Conservation (phyloP, 2,797 vertebrate genomes). For the Peromyscus melanophrys region DNA sequence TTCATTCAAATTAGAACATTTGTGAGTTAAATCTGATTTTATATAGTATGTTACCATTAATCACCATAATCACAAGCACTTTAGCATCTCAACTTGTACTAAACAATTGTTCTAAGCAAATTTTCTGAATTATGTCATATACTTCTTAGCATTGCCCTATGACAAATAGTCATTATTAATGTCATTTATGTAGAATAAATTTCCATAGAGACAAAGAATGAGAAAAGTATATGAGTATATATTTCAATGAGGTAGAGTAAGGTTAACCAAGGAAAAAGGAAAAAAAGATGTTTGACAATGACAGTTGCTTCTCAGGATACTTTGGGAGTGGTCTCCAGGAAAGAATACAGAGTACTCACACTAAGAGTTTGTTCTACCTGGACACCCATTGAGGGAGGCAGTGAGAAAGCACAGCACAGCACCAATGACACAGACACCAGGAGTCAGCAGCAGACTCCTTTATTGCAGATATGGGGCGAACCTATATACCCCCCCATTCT, state of each 20-base stretch:
- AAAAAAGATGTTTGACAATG: not conserved
- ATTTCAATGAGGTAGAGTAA: not conserved
- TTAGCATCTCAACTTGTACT: not conserved
- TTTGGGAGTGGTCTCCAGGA: not conserved
- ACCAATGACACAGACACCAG: too few relatives aligned
- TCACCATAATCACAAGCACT: conserved; percentile 24
- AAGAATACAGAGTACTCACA: not conserved
- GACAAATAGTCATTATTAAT: not conserved
- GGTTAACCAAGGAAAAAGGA: not conserved
- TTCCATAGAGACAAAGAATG: not conserved
- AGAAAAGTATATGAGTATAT: not conserved
- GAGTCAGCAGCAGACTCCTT: too few relatives aligned
- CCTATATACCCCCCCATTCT: not conserved
- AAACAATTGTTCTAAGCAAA: not conserved
- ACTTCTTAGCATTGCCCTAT: not conserved
- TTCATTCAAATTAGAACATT: not conserved
- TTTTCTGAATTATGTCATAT: not conserved
- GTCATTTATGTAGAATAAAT: not conserved
- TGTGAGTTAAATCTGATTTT: conserved; percentile 7
- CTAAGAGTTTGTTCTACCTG: not conserved
- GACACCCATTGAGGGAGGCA: too few relatives aligned
- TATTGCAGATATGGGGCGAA: too few relatives aligned
- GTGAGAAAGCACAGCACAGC: too few relatives aligned
- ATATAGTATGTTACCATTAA: not conserved
- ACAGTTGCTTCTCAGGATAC: not conserved